Percentiles rank a stretch among this genome's conserved stretches.
Conservation (phyloP, 1,140 invertebrate species). For the Plutomurus gul region DNA sequence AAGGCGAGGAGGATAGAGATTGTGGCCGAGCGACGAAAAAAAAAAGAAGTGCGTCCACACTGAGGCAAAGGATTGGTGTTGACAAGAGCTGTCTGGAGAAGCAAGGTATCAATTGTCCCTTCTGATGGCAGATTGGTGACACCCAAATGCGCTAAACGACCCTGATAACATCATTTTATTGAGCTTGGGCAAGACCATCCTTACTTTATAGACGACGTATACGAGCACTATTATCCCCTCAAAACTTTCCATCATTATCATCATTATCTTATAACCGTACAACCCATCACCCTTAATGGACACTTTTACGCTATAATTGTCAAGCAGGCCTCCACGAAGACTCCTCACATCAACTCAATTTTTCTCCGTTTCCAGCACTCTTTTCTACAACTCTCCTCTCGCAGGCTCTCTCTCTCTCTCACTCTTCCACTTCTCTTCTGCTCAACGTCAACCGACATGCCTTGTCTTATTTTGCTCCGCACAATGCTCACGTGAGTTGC, state of each 20-base stretch:
- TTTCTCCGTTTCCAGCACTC: not conserved
- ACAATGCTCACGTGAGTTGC: too few relatives aligned
- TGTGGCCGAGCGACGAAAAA: not conserved
- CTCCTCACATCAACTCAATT: conserved; percentile 8
- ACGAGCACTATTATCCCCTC: conserved; percentile 36
- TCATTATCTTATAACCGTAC: conserved; percentile 47
- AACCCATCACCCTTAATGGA: conserved; percentile 48
- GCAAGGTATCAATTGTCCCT: conserved; percentile 48
- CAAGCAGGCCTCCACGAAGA: conserved; percentile 40
- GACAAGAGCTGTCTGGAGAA: conserved; percentile 48
- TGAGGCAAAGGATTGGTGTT: conserved; percentile 35
- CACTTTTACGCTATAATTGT: conserved; percentile 49
- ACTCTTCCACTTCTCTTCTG: not conserved
- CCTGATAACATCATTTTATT: conserved; percentile 48
- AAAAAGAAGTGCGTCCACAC: not conserved
- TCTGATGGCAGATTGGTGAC: conserved; percentile 51
- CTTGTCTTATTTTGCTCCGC: too few relatives aligned
- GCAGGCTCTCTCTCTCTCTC: not conserved
- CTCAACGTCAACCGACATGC: not conserved
- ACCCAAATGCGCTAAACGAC: conserved; percentile 51
- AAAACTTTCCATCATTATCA: conserved; percentile 46
- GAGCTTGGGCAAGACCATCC: conserved; percentile 39
- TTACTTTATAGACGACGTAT: conserved; percentile 39
- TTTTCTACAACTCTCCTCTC: not conserved
- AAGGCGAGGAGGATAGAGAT: too few relatives aligned